A percentile compares a stretch with the other conserved stretches of the same genome.
Conservation (phyloP, 1,140 invertebrate species). For the Oreohelix idahoensis region DNA sequence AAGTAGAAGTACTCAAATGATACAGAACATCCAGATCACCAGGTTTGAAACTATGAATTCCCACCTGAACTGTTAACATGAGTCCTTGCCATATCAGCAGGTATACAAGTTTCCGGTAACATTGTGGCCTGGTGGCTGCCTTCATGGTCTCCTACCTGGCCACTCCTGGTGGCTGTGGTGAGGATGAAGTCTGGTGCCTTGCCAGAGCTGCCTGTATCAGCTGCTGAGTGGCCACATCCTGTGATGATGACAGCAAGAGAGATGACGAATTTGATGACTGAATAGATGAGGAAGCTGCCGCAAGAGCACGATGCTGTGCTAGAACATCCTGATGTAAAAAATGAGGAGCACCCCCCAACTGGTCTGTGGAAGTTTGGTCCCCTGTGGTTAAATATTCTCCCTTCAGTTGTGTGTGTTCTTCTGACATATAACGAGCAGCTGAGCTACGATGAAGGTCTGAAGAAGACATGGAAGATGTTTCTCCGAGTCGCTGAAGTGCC, state of each 20-base stretch:
- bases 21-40: background rate
- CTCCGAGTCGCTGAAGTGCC: conserved; percentile 35
- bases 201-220: conserved; percentile 36
- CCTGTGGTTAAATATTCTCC: conserved; percentile 7
- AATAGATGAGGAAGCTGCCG: conserved; percentile 29
- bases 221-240: conserved; percentile 29
- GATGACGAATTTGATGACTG: conserved; percentile 23
- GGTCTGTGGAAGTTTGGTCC: conserved; percentile 22
- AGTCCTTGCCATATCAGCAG: conserved; percentile 32
- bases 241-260: conserved; percentile 25
- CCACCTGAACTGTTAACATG: conserved; percentile 6
- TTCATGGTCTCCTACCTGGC: background rate
- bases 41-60: background rate
- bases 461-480: conserved; percentile 23
- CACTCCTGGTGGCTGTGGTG: background rate
- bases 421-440: background rate
- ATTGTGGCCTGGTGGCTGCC: conserved; percentile 32
- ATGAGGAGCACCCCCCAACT: background rate
- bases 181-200: conserved; percentile 22
- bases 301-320: conserved; percentile 33
- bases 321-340: conserved; percentile 31
- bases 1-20: background rate
- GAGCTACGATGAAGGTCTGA: conserved; percentile 13
- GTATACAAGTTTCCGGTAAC: conserved; percentile 38
- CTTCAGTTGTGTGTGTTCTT: conserved; percentile 19